phyloP scores from a whole-genome alignment of 2,113 vertebrate genomes.

The Hypocryptadius cinnamomeus region DNA sequence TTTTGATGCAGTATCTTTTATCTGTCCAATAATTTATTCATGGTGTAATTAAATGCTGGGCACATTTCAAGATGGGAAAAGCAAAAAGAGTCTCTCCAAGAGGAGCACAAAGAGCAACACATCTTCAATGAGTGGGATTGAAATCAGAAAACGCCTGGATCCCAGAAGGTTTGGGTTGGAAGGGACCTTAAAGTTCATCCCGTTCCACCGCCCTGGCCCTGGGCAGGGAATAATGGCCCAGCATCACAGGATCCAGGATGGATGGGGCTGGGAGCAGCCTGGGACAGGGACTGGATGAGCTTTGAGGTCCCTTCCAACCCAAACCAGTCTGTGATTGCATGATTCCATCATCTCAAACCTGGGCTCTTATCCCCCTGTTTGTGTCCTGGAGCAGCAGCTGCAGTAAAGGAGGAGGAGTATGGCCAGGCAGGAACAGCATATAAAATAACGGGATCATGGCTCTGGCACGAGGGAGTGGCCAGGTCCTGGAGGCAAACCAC shows the following conservation, averaged over 20 bases:
- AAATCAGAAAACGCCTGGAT: neutral
- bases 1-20: neutral
- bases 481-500: neutral
- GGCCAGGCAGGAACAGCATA: neutral
- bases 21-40: neutral
- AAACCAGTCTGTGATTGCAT: neutral
- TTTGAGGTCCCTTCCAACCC: neutral
- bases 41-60: neutral
- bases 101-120: neutral
- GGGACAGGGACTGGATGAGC: neutral
- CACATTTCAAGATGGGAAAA: neutral
- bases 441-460: neutral
- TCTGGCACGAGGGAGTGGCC: neutral
- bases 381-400: neutral
- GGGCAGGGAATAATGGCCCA: neutral
- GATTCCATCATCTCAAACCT: neutral
- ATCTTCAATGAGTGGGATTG: neutral
- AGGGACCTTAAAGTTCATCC: too few species aligned
- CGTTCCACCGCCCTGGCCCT: fast-evolving
- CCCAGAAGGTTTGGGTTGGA: neutral
- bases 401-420: neutral
- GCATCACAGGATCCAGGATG: neutral
- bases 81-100: neutral
- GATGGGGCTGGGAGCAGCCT: neutral
- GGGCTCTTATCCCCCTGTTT: neutral